These are phyloP conservation scores for Xerus inauris DNA, from an alignment of 2,113 vertebrate species.

Conservation along the genomic window DNA sequence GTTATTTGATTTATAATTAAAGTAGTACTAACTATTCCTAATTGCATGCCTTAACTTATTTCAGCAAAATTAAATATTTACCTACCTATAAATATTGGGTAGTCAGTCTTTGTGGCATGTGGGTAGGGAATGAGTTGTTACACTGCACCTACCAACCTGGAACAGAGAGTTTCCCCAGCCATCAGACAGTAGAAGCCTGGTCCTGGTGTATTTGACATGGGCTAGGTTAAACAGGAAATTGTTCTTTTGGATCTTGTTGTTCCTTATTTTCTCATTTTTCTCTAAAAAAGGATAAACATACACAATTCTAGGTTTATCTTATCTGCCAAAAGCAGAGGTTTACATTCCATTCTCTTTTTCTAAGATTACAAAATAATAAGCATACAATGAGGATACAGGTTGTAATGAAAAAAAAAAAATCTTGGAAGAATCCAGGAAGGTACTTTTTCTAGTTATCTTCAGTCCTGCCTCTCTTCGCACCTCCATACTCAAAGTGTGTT, in stretches of 20 bases:
- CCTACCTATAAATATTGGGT: not conserved
- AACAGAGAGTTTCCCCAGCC: not conserved
- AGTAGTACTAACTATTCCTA: not conserved
- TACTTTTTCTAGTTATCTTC: not conserved
- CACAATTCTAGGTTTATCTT: not conserved
- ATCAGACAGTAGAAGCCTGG: not conserved
- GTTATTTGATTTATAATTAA: slow-evolving; percentile 46
- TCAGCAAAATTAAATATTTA: slow-evolving; percentile 57
- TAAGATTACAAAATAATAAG: not conserved
- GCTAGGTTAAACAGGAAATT: not conserved
- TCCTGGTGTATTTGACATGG: not conserved
- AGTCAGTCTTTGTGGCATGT: not conserved
- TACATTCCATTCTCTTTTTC: not conserved
- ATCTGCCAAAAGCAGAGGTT: not conserved
- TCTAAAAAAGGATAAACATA: not conserved
- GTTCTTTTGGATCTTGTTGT: not conserved
- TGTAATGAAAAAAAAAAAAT: not conserved
- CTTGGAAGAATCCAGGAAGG: not conserved
- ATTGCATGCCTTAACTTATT: not conserved
- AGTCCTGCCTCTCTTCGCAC: not conserved
- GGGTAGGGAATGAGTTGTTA: not conserved
- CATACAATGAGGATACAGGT: not conserved
- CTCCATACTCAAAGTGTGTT: not conserved
- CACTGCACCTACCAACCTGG: not conserved
- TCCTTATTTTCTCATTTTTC: not conserved